These are phyloP conservation scores for Naso thynnoides DNA, from an alignment of 2,797 vertebrate genomes.

Conservation along the genomic window DNA sequence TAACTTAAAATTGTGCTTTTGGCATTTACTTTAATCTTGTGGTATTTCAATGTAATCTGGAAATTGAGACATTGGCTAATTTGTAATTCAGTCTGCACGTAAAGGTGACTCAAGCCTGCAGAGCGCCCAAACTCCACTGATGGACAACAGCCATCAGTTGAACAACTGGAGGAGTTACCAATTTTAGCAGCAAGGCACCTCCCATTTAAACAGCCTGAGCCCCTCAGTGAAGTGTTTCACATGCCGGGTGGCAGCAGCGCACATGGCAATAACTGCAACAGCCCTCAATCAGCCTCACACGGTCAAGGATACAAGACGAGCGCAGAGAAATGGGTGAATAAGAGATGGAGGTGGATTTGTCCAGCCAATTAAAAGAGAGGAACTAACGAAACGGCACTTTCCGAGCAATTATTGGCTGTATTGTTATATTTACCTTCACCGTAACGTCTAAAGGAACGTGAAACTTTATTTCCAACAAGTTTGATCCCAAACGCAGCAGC, in stretches of 20 bases:
- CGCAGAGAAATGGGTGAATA: neutral
- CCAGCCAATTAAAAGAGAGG: neutral
- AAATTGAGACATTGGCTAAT: neutral
- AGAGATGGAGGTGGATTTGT: neutral
- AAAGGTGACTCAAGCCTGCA: conserved; percentile 5
- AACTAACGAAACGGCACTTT: neutral
- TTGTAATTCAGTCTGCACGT: neutral
- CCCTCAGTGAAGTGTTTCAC: conserved; percentile 9
- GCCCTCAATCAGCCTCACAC: conserved; percentile 1
- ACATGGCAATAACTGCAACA: conserved; percentile 13
- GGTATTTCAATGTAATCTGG: neutral
- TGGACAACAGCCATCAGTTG: conserved; percentile 68
- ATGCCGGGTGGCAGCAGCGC: conserved; percentile 28
- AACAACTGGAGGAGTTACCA: conserved; percentile 72
- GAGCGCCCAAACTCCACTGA: conserved; percentile 11
- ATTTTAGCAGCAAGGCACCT: conserved; percentile 69
- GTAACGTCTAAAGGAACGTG: neutral
- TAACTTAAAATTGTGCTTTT: neutral
- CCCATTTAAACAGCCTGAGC: conserved; percentile 44
- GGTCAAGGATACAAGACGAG: neutral
- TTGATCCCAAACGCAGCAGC: neutral
- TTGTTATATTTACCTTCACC: neutral
- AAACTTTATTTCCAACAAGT: neutral
- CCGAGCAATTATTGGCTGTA: neutral
- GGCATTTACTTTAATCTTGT: neutral